Evolutionary conservation across 2,113 vertebrate species (phyloP).

Genomic region (Pelodiscus sinensis): DNA sequence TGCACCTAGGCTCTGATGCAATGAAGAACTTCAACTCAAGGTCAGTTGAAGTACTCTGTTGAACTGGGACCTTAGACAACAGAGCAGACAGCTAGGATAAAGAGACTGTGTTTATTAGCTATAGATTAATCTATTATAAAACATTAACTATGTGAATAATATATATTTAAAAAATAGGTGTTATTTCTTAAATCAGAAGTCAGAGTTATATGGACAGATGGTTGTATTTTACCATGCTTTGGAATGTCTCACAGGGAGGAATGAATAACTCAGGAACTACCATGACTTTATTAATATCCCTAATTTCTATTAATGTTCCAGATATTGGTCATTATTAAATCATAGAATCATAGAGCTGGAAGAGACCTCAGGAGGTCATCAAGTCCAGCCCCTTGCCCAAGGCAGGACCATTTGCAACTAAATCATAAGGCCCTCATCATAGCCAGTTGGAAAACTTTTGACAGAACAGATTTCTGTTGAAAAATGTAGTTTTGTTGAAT

Average conservation of each 20-base stretch:
- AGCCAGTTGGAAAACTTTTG: neutral
- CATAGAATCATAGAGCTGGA: neutral
- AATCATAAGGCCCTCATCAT: accelerated
- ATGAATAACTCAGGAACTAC: neutral
- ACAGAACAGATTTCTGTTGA: neutral
- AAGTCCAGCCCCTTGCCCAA: too few relatives aligned
- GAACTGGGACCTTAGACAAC: neutral
- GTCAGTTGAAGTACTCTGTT: neutral
- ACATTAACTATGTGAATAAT: accelerated
- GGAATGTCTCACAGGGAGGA: neutral
- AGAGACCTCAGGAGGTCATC: too few relatives aligned
- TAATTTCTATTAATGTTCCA: neutral
- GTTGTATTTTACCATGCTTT: neutral
- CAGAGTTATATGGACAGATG: neutral
- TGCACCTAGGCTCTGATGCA: neutral
- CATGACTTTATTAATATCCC: neutral
- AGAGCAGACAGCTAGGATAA: neutral
- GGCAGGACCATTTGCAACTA: too few relatives aligned
- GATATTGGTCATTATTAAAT: neutral
- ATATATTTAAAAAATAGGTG: neutral
- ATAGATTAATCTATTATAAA: neutral
- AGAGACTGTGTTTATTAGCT: neutral
- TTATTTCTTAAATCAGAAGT: neutral
- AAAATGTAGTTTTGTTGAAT: neutral
- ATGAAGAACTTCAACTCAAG: neutral